Conservation (phyloP, 2,113 vertebrate species). For the Toxotes chatareus region DNA sequence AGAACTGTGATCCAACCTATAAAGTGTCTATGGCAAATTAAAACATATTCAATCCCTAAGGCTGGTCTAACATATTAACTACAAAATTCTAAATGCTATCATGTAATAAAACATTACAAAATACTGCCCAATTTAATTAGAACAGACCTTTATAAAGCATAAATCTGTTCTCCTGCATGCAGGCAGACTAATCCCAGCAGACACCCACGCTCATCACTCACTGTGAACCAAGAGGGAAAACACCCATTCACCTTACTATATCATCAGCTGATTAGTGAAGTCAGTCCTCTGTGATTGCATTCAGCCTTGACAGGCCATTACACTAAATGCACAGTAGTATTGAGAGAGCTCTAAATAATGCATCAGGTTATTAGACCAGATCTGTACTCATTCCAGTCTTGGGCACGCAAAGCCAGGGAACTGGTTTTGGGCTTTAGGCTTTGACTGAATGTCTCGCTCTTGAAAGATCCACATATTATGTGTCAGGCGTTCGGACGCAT, state of each 20-base stretch:
- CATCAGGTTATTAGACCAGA: slow-evolving; percentile 78
- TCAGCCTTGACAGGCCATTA: slow-evolving; percentile 78
- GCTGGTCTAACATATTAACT: slow-evolving; percentile 1
- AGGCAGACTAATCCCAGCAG: slow-evolving; percentile 45
- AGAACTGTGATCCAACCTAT: background rate
- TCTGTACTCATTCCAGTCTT: slow-evolving; percentile 71
- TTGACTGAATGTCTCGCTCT: slow-evolving; percentile 19
- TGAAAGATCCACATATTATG: slow-evolving; percentile 40
- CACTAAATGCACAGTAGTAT: slow-evolving; percentile 70
- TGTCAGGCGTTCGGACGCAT: slow-evolving; percentile 1
- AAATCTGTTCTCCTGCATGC: slow-evolving; percentile 3
- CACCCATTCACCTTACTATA: slow-evolving; percentile 51
- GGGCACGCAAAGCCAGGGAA: slow-evolving; percentile 29
- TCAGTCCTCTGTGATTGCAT: slow-evolving; percentile 66
- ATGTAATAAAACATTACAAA: slow-evolving; percentile 30
- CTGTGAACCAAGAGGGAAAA: slow-evolving; percentile 52
- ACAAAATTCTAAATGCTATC: background rate
- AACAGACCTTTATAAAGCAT: slow-evolving; percentile 11
- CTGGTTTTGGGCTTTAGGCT: slow-evolving; percentile 39
- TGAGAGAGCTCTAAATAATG: slow-evolving; percentile 78
- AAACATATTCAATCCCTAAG: slow-evolving; percentile 12
- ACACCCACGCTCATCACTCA: slow-evolving; percentile 57
- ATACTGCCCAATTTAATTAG: slow-evolving; percentile 14
- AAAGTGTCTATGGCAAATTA: slow-evolving; percentile 1
- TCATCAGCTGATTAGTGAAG: slow-evolving; percentile 67